Conservation (phyloP, 2,888 invertebrate species). For the Meta bourneti region DNA sequence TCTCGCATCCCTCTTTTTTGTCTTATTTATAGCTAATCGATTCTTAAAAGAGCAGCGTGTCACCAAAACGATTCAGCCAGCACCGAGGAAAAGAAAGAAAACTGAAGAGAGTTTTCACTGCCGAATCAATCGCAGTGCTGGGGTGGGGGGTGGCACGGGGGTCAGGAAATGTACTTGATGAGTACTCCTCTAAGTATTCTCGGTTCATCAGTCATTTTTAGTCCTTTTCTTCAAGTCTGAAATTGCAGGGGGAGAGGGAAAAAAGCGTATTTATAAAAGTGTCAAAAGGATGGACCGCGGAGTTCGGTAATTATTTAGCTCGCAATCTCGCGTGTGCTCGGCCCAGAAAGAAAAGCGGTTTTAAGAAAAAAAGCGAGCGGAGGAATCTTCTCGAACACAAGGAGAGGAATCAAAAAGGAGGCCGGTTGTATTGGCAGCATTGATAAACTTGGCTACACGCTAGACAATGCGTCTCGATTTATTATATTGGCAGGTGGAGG, state of each 20-base stretch:
- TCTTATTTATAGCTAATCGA: constrained; percentile 66
- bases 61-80: constrained; percentile 5
- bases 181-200: constrained; percentile 47
- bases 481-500: constrained; percentile 75
- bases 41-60: constrained; percentile 38
- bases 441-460: constrained; percentile 70
- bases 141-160: not conserved
- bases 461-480: constrained; percentile 76
- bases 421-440: constrained; percentile 75
- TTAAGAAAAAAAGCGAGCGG: constrained; percentile 28
- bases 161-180: constrained; percentile 51
- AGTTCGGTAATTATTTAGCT: constrained; percentile 74
- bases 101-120: constrained; percentile 11
- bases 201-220: constrained; percentile 69
- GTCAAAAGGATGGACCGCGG: constrained; percentile 71
- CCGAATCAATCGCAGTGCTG: constrained; percentile 43
- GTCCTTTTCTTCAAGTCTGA: constrained; percentile 38
- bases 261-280: constrained; percentile 62
- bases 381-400: constrained; percentile 7
- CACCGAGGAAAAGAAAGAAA: constrained; percentile 18
- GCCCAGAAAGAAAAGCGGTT: constrained; percentile 46
- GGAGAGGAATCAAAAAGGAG: constrained; percentile 45
- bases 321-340: constrained; percentile 68
- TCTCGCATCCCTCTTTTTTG: constrained; percentile 49
- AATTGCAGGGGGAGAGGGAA: constrained; percentile 9